Evolutionary conservation across 2,797 vertebrate genomes (phyloP), one percentile per base, ranked within the genome.

Genomic region (Oceanodroma leucorhoa): DNA sequence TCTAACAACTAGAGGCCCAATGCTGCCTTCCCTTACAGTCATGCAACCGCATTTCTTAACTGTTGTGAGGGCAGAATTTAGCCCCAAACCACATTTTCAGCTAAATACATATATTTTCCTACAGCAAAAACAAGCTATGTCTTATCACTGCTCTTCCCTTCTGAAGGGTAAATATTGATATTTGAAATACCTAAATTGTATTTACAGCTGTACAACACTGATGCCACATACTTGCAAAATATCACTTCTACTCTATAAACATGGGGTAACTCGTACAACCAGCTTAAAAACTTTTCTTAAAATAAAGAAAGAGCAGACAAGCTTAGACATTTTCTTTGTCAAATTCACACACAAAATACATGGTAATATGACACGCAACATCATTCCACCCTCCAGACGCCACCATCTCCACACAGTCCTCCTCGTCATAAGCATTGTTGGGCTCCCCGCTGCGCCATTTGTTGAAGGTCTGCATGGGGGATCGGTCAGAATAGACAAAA

Each of bases 301-400:
- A 70, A 81, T 9, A 60, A 71, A 89, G 41, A n/a, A 24, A 4
- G 43, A 82, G 65, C 58, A 48, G 87, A 45, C 32, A 43, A 83
- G 38, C 75, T 97, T 96, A 98, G 94, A 98, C 96, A 61, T 96
- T 97, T 96, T 99, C 99, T 93, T 99, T 99, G 96, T 99, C 99
- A 87, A 99, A 99, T 97, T 99, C 99, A 45, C 99, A 99, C 83
- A 99, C 98, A 94, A 99, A 99, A 97, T 98, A 99, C 99, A 99
- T 99, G 89, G 99, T 99, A 26, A 98, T 98, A 51, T 99, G 98
- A 91, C 99, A 99, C 1, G 99, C 98, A 40, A 99, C 99, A 29
- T 99, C 99, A 12, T 99, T 99, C 99, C 99, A 99, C 73, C 99
- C 99, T 11, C 99, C 99, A 0, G 99, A 98, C 1, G 98, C 98